Percentiles rank a stretch among this genome's conserved stretches.
These are phyloP conservation scores for Theristicus caerulescens DNA, from an alignment of 2,113 vertebrate species.

Conservation along the genomic window DNA sequence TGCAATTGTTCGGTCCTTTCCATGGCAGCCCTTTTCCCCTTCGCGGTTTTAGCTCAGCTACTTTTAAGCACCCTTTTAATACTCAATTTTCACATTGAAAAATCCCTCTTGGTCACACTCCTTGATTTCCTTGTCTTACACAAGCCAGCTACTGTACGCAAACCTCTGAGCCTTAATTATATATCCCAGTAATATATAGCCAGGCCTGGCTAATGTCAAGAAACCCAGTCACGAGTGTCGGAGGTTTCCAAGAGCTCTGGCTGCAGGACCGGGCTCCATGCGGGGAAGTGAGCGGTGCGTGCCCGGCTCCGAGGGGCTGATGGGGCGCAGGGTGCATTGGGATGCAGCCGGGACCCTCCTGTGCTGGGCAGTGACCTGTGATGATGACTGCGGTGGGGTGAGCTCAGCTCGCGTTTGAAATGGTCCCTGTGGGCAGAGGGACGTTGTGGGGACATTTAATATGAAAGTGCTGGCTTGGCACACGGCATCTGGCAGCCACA, in stretches of 20 bases:
- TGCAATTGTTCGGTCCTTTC: not conserved
- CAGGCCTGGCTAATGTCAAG: conserved; percentile 55
- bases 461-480: not conserved
- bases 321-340: rapidly evolving
- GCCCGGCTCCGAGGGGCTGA: rapidly evolving
- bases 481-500: not conserved
- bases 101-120: conserved; percentile 15
- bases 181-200: conserved; percentile 12
- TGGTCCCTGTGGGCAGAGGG: not conserved
- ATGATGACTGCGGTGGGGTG: not conserved
- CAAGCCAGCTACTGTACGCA: conserved; percentile 44
- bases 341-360: not conserved
- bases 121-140: conserved; percentile 29
- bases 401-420: rapidly evolving
- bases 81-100: conserved; percentile 37
- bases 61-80: conserved; percentile 3
- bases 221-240: not conserved
- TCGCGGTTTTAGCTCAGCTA: not conserved
- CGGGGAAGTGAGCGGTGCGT: rapidly evolving
- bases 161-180: conserved; percentile 37
- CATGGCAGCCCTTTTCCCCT: not conserved
- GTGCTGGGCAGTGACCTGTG: not conserved
- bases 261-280: not conserved
- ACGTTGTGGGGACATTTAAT: not conserved
- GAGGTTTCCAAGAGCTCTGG: not conserved